These are phyloP conservation scores for Formica selysi DNA, from an alignment of 1,140 invertebrate species.

Conservation along the genomic window DNA sequence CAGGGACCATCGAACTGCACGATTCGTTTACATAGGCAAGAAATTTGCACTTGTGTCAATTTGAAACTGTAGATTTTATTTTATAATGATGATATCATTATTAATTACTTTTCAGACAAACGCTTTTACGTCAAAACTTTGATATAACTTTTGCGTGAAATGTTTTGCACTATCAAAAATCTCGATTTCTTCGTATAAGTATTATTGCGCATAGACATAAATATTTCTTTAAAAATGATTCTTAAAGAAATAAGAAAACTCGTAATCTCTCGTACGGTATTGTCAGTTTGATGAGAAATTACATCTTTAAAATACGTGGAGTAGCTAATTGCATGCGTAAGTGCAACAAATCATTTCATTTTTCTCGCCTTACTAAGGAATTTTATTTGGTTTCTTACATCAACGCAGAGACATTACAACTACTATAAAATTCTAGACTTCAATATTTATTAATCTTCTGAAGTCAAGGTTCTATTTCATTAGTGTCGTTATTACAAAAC, in stretches of 20 bases:
- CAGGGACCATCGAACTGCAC: background rate
- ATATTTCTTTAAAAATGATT: background rate
- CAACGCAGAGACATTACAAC: background rate
- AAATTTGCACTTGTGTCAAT: background rate
- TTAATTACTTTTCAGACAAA: background rate
- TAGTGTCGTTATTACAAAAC: background rate
- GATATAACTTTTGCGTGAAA: background rate
- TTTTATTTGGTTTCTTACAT: conserved; percentile 31
- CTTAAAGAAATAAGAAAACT: background rate
- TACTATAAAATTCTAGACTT: background rate
- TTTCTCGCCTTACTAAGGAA: background rate
- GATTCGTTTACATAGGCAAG: background rate
- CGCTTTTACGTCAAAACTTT: background rate
- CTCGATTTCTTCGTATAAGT: background rate
- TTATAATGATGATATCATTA: background rate
- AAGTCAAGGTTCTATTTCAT: conserved; percentile 16
- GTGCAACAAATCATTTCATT: background rate
- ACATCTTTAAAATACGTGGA: background rate
- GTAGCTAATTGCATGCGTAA: background rate
- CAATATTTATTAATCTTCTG: conserved; percentile 25
- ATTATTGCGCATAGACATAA: background rate
- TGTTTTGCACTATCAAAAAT: background rate
- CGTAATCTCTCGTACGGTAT: background rate
- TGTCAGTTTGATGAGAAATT: conserved; percentile 1
- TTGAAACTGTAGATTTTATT: background rate